Conservation (phyloP, 2,797 vertebrate genomes). For the Atherinosoma microstoma region DNA sequence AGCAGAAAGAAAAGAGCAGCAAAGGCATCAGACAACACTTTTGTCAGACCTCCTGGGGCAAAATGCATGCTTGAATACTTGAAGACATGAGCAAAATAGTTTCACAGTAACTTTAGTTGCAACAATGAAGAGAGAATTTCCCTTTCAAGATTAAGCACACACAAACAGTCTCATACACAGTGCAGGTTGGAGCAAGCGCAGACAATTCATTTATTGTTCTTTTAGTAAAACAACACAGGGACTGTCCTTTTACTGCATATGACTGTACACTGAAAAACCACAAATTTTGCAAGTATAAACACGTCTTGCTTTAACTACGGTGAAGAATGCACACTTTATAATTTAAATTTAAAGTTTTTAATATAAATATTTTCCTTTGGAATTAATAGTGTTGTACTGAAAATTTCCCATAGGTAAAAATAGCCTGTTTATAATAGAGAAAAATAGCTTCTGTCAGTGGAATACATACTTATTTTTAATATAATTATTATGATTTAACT, state of each 20-base stretch:
- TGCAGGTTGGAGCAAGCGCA: conserved; percentile 82
- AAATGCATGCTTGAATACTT: conserved; percentile 85
- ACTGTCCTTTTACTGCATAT: neutral
- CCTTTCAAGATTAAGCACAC: conserved; percentile 78
- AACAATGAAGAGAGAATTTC: conserved; percentile 70
- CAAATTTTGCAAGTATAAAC: neutral
- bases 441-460: neutral
- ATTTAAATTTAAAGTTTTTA: neutral
- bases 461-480: neutral
- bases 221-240: conserved; percentile 21
- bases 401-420: neutral
- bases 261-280: neutral
- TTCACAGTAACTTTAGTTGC: conserved; percentile 82
- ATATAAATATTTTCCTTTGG: neutral
- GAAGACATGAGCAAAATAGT: conserved; percentile 78
- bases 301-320: neutral
- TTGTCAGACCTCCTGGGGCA: conserved; percentile 86
- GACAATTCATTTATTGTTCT: conserved; percentile 81
- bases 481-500: neutral
- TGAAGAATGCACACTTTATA: conserved; percentile 1
- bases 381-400: neutral
- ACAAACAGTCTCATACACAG: conserved; percentile 73
- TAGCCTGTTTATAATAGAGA: neutral
- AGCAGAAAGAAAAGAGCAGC: conserved; percentile 55
- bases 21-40: conserved; percentile 76